Conservation (phyloP, 2,113 vertebrate genomes). For the Hiodon tergisus region DNA sequence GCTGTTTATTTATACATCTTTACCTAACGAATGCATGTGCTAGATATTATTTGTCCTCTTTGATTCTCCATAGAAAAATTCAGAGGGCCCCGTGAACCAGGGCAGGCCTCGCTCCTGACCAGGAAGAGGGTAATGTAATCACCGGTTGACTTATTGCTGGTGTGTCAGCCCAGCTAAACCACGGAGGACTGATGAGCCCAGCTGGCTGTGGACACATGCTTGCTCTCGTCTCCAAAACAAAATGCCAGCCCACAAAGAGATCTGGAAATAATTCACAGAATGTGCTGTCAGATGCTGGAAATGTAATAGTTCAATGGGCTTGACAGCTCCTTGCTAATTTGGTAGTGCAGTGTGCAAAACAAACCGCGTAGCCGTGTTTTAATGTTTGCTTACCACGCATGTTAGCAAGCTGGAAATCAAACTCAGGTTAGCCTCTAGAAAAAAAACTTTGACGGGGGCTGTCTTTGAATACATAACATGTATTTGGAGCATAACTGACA, state of each 20-base stretch:
- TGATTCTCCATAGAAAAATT: too few relatives aligned
- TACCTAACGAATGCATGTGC: too few relatives aligned
- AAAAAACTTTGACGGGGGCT: too few relatives aligned
- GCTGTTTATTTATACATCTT: too few relatives aligned
- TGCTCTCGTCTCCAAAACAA: slow-evolving; percentile 27
- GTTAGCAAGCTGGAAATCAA: neutral
- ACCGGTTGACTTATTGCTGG: neutral
- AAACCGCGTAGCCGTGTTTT: neutral
- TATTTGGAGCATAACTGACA: too few relatives aligned
- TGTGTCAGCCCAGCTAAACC: slow-evolving; percentile 14
- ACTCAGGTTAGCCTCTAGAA: neutral
- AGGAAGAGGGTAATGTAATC: slow-evolving; percentile 27
- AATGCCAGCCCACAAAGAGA: slow-evolving; percentile 46
- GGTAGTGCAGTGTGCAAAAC: slow-evolving; percentile 23
- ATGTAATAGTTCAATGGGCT: slow-evolving; percentile 49
- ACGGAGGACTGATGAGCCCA: slow-evolving; percentile 28
- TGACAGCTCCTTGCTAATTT: slow-evolving; percentile 34
- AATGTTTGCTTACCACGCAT: neutral
- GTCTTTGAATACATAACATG: too few relatives aligned
- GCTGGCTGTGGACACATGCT: slow-evolving; percentile 32
- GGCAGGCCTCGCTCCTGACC: slow-evolving; percentile 3
- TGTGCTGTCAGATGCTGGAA: slow-evolving; percentile 41
- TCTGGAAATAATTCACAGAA: slow-evolving; percentile 50
- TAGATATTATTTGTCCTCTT: too few relatives aligned
- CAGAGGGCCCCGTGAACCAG: neutral